Conservation (phyloP, 2,797 vertebrate species). For the Esox masquinongy region DNA sequence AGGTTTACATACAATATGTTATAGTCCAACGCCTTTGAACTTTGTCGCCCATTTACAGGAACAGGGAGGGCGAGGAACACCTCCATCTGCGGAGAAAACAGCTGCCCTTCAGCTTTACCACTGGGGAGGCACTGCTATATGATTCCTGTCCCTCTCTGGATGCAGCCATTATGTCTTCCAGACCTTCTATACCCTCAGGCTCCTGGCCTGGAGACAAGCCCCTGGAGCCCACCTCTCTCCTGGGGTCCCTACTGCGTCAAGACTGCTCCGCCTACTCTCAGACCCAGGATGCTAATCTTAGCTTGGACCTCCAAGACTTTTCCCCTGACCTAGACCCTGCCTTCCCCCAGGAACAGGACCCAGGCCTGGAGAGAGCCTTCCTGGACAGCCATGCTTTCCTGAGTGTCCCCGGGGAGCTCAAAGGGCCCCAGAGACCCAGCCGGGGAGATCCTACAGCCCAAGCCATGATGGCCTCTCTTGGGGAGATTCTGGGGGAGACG, state of each 20-base stretch:
- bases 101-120: conserved; percentile 59
- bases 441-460: conserved; percentile 34
- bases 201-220: conserved; percentile 23
- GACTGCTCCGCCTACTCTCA: conserved; percentile 46
- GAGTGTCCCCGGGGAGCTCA: conserved; percentile 44
- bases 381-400: conserved; percentile 55
- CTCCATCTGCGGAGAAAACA: conserved; percentile 54
- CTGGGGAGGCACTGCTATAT: conserved; percentile 61
- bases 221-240: conserved; percentile 52
- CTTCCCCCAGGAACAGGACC: conserved; percentile 11
- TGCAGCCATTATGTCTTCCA: not conserved
- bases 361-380: conserved; percentile 57
- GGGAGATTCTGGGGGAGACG: conserved; percentile 45
- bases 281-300: conserved; percentile 19
- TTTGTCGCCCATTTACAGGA: conserved; percentile 34
- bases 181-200: conserved; percentile 13
- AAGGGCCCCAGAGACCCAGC: not conserved
- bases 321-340: conserved; percentile 17
- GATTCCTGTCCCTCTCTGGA: conserved; percentile 34
- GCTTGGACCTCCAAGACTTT: not conserved
- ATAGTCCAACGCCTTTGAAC: not conserved
- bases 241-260: conserved; percentile 54
- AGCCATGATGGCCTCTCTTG: conserved; percentile 53
- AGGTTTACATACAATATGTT: not conserved
- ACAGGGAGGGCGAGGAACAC: conserved; percentile 68